A percentile compares a stretch with the other conserved stretches of the same genome.
These are phyloP conservation scores for Mionectes macconnelli DNA, from an alignment of 2,113 vertebrate genomes.

Conservation along the genomic window DNA sequence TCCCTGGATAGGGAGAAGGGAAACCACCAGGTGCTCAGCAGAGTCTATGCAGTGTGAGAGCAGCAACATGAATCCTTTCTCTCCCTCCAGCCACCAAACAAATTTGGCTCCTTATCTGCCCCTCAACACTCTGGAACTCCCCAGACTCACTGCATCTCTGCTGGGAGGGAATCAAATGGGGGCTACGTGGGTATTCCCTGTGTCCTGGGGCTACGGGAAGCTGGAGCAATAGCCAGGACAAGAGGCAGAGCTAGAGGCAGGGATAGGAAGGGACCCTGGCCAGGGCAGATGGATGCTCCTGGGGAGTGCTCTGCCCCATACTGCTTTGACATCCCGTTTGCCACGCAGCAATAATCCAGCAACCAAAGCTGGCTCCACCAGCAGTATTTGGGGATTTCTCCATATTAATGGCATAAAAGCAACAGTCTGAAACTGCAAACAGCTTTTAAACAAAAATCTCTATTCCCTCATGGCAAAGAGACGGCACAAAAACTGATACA, in stretches of 20 bases:
- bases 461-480: conserved; percentile 27
- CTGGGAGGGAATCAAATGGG: not conserved
- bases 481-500: not conserved
- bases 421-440: conserved; percentile 58
- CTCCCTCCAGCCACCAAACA: not conserved
- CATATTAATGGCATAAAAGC: conserved; percentile 51
- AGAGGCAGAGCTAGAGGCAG: not conserved
- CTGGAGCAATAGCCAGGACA: not conserved
- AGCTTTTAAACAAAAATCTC: conserved; percentile 52
- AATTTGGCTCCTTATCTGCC: not conserved
- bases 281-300: not conserved
- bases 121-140: not conserved
- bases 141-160: rapidly evolving
- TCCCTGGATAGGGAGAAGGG: not conserved
- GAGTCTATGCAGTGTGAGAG: not conserved
- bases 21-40: not conserved
- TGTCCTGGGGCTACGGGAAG: not conserved
- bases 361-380: not conserved
- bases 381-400: conserved; percentile 44
- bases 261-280: not conserved
- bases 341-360: not conserved
- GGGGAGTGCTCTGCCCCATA: rapidly evolving
- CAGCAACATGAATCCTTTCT: not conserved
- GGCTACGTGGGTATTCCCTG: not conserved
- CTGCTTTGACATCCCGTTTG: not conserved